Conservation (phyloP, 2,797 vertebrate genomes). For the Momotus momota region DNA sequence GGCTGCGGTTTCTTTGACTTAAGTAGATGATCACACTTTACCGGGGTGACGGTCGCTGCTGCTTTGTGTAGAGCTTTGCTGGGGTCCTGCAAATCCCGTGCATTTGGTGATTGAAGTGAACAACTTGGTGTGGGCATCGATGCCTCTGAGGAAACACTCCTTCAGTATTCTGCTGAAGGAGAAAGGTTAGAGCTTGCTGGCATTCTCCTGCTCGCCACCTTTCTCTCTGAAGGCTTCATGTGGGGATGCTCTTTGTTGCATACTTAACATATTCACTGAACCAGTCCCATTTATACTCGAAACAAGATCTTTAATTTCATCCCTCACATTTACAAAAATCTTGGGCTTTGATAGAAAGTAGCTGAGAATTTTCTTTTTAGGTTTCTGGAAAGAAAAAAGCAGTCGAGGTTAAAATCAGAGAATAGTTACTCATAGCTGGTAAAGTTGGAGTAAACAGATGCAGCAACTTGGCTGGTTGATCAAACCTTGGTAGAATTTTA, state of each 20-base stretch:
- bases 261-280: constrained; percentile 38
- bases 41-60: not conserved
- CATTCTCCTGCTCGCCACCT: constrained; percentile 1
- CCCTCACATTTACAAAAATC: not conserved
- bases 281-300: constrained; percentile 39
- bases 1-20: not conserved
- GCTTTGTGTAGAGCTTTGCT: not conserved
- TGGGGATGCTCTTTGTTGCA: constrained; percentile 8
- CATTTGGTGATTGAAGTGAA: not conserved
- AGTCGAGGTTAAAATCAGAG: not conserved
- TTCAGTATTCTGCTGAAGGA: constrained; percentile 7
- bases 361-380: not conserved
- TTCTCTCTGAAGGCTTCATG: constrained; percentile 32
- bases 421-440: not conserved
- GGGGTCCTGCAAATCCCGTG: not conserved
- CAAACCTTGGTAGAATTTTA: not conserved
- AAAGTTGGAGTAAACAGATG: not conserved
- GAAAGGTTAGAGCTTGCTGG: constrained; percentile 34
- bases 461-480: not conserved
- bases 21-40: not conserved
- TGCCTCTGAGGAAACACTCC: not conserved
- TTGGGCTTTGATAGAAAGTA: not conserved
- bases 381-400: not conserved
- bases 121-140: not conserved
- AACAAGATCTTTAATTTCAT: not conserved